Percentiles rank a stretch among this genome's conserved stretches.
Conservation (phyloP, 2,113 vertebrate species). For the Chaenocephalus aceratus region DNA sequence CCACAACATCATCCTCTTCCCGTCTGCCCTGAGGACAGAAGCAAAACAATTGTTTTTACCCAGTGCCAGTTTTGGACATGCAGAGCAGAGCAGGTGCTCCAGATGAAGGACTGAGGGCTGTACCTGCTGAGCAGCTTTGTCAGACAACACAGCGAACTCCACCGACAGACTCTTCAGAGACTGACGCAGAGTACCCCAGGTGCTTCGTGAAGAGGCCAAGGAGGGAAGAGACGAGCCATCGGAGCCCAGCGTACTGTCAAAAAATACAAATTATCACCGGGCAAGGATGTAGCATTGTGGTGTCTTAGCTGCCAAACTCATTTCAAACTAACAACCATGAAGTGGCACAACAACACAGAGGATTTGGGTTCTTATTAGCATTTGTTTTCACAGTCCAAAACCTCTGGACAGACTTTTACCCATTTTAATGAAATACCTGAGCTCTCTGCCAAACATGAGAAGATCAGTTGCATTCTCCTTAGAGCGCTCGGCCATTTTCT, state of each 20-base stretch:
- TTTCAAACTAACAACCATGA: slow-evolving; percentile 29
- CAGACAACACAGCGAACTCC: slow-evolving; percentile 92
- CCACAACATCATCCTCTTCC: slow-evolving; percentile 97
- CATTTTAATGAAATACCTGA: slow-evolving; percentile 85
- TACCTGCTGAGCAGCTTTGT: slow-evolving; percentile 96
- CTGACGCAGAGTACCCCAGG: slow-evolving; percentile 91
- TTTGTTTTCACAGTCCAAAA: slow-evolving; percentile 23
- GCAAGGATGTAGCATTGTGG: slow-evolving; percentile 17
- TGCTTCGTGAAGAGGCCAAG: slow-evolving; percentile 88
- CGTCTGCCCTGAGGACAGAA: slow-evolving; percentile 89
- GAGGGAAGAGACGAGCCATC: slow-evolving; percentile 90
- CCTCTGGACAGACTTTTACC: slow-evolving; percentile 9
- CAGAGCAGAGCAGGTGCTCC: slow-evolving; percentile 14
- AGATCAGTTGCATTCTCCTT: slow-evolving; percentile 94
- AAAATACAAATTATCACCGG: slow-evolving; percentile 28
- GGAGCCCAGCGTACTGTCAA: slow-evolving; percentile 89
- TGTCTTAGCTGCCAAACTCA: slow-evolving; percentile 29
- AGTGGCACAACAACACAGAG: slow-evolving; percentile 19
- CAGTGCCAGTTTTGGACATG: slow-evolving; percentile 13
- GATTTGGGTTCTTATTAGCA: slow-evolving; percentile 23
- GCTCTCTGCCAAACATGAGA: slow-evolving; percentile 93
- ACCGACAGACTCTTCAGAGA: slow-evolving; percentile 93
- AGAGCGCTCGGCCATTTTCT: slow-evolving; percentile 91
- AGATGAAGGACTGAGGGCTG: slow-evolving; percentile 34
- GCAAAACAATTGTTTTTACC: slow-evolving; percentile 40